These are phyloP conservation scores for Euthynnus affinis DNA, from an alignment of 2,797 vertebrate genomes.

Conservation along the genomic window DNA sequence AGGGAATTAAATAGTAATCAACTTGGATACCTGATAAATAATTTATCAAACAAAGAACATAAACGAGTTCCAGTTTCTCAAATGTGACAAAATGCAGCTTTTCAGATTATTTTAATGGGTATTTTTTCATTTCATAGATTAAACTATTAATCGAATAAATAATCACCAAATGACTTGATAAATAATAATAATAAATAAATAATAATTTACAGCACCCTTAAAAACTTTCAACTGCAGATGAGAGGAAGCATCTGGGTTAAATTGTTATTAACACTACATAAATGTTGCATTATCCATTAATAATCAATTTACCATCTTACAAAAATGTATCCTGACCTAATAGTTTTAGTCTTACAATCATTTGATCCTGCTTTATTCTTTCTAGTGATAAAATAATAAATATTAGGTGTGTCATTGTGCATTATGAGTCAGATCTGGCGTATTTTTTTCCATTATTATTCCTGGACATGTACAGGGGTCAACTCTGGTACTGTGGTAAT, in stretches of 20 bases:
- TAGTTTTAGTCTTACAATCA: not conserved
- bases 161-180: too few relatives aligned
- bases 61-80: too few relatives aligned
- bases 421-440: not conserved
- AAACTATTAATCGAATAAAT: too few relatives aligned
- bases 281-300: not conserved
- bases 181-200: too few relatives aligned
- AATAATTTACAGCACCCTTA: too few relatives aligned
- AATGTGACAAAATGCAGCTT: too few relatives aligned
- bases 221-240: too few relatives aligned
- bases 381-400: not conserved
- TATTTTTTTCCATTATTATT: not conserved
- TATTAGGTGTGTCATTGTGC: not conserved
- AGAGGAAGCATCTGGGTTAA: not conserved
- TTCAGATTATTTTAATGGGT: too few relatives aligned
- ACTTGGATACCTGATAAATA: too few relatives aligned
- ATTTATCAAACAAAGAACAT: too few relatives aligned
- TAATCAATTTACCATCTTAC: not conserved
- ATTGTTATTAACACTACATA: constrained; percentile 1
- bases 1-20: too few relatives aligned
- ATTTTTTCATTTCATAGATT: too few relatives aligned
- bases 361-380: not conserved
- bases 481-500: constrained; percentile 45
- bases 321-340: not conserved
- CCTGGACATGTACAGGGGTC: constrained; percentile 14